Conservation (phyloP, 2,113 vertebrate genomes). For the Mola mola region DNA sequence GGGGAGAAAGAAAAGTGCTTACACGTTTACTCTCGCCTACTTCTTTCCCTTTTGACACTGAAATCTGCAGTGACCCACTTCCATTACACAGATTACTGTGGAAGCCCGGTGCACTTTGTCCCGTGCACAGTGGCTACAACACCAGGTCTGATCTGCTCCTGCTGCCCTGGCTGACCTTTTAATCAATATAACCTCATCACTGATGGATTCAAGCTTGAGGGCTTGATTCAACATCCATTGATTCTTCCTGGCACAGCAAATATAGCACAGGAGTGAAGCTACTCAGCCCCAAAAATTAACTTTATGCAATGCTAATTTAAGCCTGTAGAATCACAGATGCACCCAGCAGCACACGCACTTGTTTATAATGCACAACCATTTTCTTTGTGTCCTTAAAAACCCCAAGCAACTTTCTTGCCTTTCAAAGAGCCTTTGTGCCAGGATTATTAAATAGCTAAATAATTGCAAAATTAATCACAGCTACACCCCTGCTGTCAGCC, state of each 20-base stretch:
- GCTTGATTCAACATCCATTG: slow-evolving; percentile 24
- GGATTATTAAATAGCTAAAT: slow-evolving; percentile 22
- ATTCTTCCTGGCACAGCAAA: slow-evolving; percentile 19
- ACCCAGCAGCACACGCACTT: not conserved
- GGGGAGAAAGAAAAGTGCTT: too few relatives aligned
- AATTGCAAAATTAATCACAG: slow-evolving; percentile 35
- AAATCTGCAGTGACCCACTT: slow-evolving; percentile 59
- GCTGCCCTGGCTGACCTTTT: slow-evolving; percentile 34
- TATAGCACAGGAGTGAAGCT: slow-evolving; percentile 29
- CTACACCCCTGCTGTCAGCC: slow-evolving; percentile 7
- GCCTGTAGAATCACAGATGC: slow-evolving; percentile 1
- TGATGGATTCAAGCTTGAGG: slow-evolving; percentile 31
- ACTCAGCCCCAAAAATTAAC: slow-evolving; percentile 19
- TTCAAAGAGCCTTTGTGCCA: not conserved
- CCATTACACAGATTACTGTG: slow-evolving; percentile 18
- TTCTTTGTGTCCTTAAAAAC: slow-evolving; percentile 9
- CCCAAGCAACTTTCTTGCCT: not conserved
- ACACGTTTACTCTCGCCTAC: too few relatives aligned
- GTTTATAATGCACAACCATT: slow-evolving; percentile 2
- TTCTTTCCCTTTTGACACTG: slow-evolving; percentile 16
- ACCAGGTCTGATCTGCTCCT: slow-evolving; percentile 36
- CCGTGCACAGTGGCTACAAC: slow-evolving; percentile 26
- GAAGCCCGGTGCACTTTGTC: slow-evolving; percentile 18
- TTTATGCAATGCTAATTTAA: slow-evolving; percentile 29
- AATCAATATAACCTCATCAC: slow-evolving; percentile 23